These are phyloP conservation scores for Silurus asotus DNA, from an alignment of 2,113 vertebrate species.

Conservation along the genomic window DNA sequence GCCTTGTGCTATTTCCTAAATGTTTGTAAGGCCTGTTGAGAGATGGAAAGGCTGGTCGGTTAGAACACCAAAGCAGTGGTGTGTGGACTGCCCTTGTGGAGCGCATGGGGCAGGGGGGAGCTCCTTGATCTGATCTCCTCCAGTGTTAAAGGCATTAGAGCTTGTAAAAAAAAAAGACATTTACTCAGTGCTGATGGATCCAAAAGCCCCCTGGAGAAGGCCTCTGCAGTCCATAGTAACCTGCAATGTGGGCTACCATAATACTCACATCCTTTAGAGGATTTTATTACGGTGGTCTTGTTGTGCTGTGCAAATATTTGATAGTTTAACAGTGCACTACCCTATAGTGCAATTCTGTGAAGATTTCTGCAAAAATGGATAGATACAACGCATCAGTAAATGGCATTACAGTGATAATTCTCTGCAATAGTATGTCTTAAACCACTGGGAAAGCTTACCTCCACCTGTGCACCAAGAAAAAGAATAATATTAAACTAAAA, in stretches of 20 bases:
- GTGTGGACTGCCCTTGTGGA: conserved; percentile 42
- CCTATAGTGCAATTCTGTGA: not conserved
- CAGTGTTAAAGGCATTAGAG: conserved; percentile 42
- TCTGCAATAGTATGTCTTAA: conserved; percentile 29
- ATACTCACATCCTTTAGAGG: not conserved
- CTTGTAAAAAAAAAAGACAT: conserved; percentile 40
- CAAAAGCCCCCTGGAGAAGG: conserved; percentile 37
- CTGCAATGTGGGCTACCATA: conserved; percentile 12
- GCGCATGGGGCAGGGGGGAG: conserved; percentile 18
- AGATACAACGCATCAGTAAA: conserved; percentile 10
- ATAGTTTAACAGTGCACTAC: not conserved
- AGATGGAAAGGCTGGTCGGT: conserved; percentile 23
- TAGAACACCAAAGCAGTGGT: conserved; percentile 34
- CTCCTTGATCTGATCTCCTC: conserved; percentile 38
- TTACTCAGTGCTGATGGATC: conserved; percentile 37
- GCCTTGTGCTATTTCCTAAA: conserved; percentile 19
- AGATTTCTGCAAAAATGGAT: conserved; percentile 8
- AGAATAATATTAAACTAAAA: conserved; percentile 8
- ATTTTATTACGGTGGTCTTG: conserved; percentile 13
- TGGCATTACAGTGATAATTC: conserved; percentile 15
- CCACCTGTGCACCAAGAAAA: not conserved
- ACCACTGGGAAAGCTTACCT: not conserved
- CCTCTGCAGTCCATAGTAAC: conserved; percentile 20
- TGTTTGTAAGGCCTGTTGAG: conserved; percentile 29
- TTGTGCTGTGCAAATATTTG: conserved; percentile 21